Base-by-base conservation (phyloP, 2,113 vertebrate species). In the Anolis sagrei region DNA sequence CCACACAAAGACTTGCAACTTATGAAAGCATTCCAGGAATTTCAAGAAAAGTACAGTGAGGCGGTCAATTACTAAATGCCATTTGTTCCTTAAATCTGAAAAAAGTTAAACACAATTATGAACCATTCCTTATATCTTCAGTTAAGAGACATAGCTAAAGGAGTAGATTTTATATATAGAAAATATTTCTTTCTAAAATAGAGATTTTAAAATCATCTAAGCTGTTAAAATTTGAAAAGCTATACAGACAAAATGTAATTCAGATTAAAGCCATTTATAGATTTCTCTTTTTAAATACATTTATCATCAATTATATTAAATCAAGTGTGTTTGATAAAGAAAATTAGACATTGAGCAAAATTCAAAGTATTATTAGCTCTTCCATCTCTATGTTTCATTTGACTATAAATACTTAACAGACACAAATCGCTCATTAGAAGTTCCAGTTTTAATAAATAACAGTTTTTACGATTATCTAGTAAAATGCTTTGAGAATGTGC, bases 31-130 rank as follows among this genome's bases (percentile, higher is more conserved):
- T 92, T 99, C 98, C 94, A 99, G 95, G 93, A 99, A 99, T 93
- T 99, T 98, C 92, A 99, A 94, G 93, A 99, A 98, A 49, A 99
- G 97, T 88, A 99, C 99, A 0, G 98, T 98, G 81, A 99, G 97
- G 7, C 99, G 98, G 91, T 99, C 98, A 0, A 99, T 97, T 89
- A 99, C 98, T 89, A 99, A 93, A 77, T 98, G 98, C 99, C 99
- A 99, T 83, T 99, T 99, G 91, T 98, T 99, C 90, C 94, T 98
- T 89, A 99, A 94, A 90, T 98, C 98, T 99, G 94, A 69, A 93
- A 93, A 82, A 49, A 84, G 85, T 78, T 79, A 83, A 77, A 84
- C 2, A 83, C 36, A 92, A 1, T 80, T 83, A 75, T 49, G 64
- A 81, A 74, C 36, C 86, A 82, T 82, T 51, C 44, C 2, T 81